Evolutionary conservation across 2,888 invertebrate genomes (phyloP).

Genomic region (Rotaria sp.): DNA sequence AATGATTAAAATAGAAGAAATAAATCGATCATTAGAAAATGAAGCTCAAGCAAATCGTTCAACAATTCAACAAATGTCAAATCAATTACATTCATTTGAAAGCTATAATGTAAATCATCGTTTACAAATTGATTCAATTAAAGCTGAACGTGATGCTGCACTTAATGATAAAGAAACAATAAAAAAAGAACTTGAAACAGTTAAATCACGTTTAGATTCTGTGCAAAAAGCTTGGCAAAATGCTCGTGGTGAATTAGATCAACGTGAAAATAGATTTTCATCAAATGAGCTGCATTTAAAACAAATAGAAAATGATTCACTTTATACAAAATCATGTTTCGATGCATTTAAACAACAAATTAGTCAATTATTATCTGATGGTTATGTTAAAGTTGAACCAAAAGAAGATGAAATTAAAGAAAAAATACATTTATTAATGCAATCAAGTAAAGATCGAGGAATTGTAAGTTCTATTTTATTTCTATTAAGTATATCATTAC

Average conservation of each 20-base stretch:
- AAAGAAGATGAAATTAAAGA: conserved; percentile 41
- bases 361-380: conserved; percentile 35
- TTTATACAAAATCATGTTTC: conserved; percentile 36
- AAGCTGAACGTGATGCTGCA: conserved; percentile 38
- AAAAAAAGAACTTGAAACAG: conserved; percentile 35
- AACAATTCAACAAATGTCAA: conserved; percentile 54
- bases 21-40: conserved; percentile 48
- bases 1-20: conserved; percentile 50
- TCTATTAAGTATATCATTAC: background rate
- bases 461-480: background rate
- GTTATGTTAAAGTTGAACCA: conserved; percentile 41
- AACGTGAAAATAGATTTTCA: conserved; percentile 26
- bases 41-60: conserved; percentile 54
- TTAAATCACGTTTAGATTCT: conserved; percentile 34
- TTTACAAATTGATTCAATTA: conserved; percentile 35
- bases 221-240: conserved; percentile 40
- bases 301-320: conserved; percentile 37
- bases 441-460: conserved; percentile 39
- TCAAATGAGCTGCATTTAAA: conserved; percentile 32
- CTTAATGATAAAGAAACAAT: conserved; percentile 29
- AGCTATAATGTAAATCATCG: conserved; percentile 22
- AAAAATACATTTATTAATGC: conserved; percentile 39
- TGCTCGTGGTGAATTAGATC: conserved; percentile 37
- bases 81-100: conserved; percentile 36
- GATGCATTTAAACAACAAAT: conserved; percentile 39